A percentile compares a stretch with the other conserved stretches of the same genome.
phyloP scores from a whole-genome alignment of 2,888 invertebrate species.

The Eupithecia tripunctaria region DNA sequence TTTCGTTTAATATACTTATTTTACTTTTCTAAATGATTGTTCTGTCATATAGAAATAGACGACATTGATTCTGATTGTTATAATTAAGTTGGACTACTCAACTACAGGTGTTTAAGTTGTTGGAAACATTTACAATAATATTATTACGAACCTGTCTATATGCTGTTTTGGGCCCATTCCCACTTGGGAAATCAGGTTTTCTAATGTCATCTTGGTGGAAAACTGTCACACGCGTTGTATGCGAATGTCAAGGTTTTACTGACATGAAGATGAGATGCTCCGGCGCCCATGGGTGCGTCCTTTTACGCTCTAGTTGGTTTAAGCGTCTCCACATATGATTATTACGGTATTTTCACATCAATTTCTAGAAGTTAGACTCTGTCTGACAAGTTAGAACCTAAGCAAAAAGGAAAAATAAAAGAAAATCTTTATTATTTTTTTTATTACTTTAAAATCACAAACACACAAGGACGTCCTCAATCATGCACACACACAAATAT shows the following conservation, averaged over 20 bases:
- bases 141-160: constrained; percentile 66
- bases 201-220: constrained; percentile 64
- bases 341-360: constrained; percentile 63
- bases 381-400: neutral
- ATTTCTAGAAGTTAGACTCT: constrained; percentile 31
- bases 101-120: neutral
- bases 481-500: constrained; percentile 77
- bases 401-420: constrained; percentile 30
- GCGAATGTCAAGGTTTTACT: constrained; percentile 71
- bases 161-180: constrained; percentile 69
- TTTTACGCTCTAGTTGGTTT: constrained; percentile 67
- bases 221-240: constrained; percentile 54
- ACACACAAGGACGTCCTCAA: constrained; percentile 84
- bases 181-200: constrained; percentile 69
- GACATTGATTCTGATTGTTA: neutral
- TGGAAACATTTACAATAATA: neutral
- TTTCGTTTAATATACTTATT: neutral
- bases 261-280: constrained; percentile 57
- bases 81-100: neutral
- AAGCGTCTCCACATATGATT: constrained; percentile 47
- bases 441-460: constrained; percentile 79
- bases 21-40: neutral
- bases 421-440: constrained; percentile 48
- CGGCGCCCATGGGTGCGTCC: constrained; percentile 50
- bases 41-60: neutral